These are phyloP conservation scores for Diuraphis noxia DNA, from an alignment of 1,140 invertebrate species.

Conservation along the genomic window DNA sequence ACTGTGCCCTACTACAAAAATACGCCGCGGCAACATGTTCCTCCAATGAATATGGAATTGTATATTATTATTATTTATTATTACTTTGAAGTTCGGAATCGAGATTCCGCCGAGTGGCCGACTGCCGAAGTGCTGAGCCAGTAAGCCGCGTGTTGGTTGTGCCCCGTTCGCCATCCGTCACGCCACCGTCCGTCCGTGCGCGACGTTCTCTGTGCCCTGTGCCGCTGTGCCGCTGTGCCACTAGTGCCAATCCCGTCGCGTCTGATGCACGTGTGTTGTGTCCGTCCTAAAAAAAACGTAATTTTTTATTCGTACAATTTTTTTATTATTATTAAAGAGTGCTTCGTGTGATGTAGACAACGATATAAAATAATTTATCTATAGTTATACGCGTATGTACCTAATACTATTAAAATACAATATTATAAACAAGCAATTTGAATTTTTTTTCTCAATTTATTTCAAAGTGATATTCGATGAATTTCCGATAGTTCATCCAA, in stretches of 20 bases:
- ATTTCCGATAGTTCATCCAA: background rate
- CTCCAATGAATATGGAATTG: background rate
- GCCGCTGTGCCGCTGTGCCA: too few relatives aligned
- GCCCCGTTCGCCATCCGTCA: background rate
- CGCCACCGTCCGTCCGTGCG: background rate
- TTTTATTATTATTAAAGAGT: background rate
- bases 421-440: background rate
- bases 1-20: slow-evolving; percentile 23
- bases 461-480: background rate
- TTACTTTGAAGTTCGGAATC: background rate
- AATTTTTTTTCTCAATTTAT: background rate
- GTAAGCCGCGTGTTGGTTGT: background rate
- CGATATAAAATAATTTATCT: background rate
- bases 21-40: background rate
- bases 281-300: background rate
- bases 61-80: background rate
- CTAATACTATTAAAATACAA: background rate
- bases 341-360: background rate
- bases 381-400: background rate
- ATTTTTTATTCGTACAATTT: background rate
- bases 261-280: background rate
- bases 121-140: background rate
- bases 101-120: background rate
- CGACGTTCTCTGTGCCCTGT: background rate
- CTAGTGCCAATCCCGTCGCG: background rate